These are phyloP conservation scores for Scaeva pyrastri DNA, from an alignment of 2,888 invertebrate species.

Conservation along the genomic window DNA sequence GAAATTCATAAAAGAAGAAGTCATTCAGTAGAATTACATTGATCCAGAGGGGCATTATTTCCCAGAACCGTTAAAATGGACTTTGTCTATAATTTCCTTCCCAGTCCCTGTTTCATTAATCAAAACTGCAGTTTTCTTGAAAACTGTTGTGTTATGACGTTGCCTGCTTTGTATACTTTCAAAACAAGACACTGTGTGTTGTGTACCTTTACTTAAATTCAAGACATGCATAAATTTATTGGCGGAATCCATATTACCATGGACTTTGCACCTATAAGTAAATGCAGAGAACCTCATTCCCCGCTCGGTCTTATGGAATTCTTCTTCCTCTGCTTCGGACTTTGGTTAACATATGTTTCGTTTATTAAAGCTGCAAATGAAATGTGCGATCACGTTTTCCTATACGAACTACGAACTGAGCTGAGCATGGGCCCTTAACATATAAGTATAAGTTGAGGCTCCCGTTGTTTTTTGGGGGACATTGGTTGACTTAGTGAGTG, in stretches of 20 bases:
- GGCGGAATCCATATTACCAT: constrained; percentile 19
- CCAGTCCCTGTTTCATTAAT: no score
- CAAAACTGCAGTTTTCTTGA: no score
- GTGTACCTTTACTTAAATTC: constrained; percentile 11
- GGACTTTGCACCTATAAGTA: constrained; percentile 69
- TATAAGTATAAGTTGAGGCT: constrained; percentile 40
- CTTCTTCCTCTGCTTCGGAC: constrained; percentile 4
- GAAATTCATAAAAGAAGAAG: no score
- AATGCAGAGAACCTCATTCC: constrained; percentile 33
- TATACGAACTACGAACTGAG: no score
- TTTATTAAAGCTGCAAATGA: constrained; percentile 56
- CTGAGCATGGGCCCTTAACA: constrained; percentile 22
- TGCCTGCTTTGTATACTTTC: no score
- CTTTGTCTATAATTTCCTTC: no score
- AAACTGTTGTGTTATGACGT: no score
- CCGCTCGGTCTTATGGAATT: constrained; percentile 64
- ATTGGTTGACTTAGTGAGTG: constrained; percentile 20
- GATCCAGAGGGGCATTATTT: no score
- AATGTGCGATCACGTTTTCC: constrained; percentile 67
- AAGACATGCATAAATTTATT: constrained; percentile 62
- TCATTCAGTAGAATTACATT: no score
- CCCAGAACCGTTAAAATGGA: no score
- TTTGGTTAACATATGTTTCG: constrained; percentile 68
- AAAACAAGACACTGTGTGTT: not conserved
- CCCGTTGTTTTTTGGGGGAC: constrained; percentile 57